A percentile compares a stretch with the other conserved stretches of the same genome.
Evolutionary conservation across 1,140 invertebrate species (phyloP).

Genomic region (Drosophila ogumai): DNA sequence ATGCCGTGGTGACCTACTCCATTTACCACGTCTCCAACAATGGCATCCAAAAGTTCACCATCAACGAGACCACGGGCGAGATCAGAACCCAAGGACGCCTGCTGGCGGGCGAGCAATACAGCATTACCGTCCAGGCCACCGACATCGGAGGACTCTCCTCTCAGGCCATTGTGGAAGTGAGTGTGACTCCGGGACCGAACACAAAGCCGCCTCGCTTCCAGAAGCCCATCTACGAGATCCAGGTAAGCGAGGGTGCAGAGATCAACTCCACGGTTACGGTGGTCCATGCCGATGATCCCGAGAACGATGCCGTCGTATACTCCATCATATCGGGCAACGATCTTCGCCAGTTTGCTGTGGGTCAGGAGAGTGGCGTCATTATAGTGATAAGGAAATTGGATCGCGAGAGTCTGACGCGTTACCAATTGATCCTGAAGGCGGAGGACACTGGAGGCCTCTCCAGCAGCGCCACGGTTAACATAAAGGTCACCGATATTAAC

Average conservation of each 20-base stretch:
- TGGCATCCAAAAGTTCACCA: constrained; percentile 93
- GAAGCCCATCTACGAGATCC: constrained; percentile 92
- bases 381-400: constrained; percentile 93
- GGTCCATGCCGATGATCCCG: constrained; percentile 92
- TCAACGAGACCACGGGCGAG: constrained; percentile 91
- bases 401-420: constrained; percentile 93
- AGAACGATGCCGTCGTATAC: constrained; percentile 94
- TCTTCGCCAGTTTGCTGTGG: constrained; percentile 93
- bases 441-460: constrained; percentile 93
- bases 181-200: constrained; percentile 93
- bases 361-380: constrained; percentile 92
- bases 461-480: constrained; percentile 93
- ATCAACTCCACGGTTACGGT: constrained; percentile 93
- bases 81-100: constrained; percentile 92
- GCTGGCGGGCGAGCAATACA: constrained; percentile 94
- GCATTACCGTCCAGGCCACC: constrained; percentile 93
- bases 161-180: constrained; percentile 94
- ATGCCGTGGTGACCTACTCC: constrained; percentile 92
- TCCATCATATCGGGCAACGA: constrained; percentile 94
- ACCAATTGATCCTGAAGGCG: constrained; percentile 93
- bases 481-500: constrained; percentile 95
- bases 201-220: constrained; percentile 93
- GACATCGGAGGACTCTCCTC: constrained; percentile 89
- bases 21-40: constrained; percentile 96
- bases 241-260: constrained; percentile 94